Conservation (phyloP, 2,113 vertebrate genomes). For the Lota lota region DNA sequence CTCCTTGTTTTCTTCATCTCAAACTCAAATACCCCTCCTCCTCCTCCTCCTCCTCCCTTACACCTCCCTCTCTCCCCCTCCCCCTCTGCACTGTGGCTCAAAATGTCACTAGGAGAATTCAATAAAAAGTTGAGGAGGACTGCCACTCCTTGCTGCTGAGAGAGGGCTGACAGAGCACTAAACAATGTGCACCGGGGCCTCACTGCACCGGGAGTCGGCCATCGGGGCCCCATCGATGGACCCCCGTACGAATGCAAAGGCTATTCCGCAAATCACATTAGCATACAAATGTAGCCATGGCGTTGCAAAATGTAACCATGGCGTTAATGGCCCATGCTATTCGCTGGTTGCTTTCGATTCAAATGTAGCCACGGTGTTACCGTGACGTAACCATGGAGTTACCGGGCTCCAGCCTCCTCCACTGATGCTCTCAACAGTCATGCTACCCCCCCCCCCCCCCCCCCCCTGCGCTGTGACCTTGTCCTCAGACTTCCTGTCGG, state of each 20-base stretch:
- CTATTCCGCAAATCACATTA: not conserved
- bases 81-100: conserved; percentile 32
- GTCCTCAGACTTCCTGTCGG: too few species aligned
- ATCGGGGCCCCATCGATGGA: not conserved
- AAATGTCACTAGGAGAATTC: conserved; percentile 53
- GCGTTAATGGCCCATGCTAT: too few species aligned
- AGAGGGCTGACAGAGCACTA: conserved; percentile 1
- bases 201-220: not conserved
- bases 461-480: too few species aligned
- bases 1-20: conserved; percentile 58
- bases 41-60: not conserved
- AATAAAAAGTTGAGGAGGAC: conserved; percentile 36
- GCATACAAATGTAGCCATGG: not conserved
- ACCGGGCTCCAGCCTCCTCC: not conserved
- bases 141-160: conserved; percentile 3
- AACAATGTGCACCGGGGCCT: conserved; percentile 11
- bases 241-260: too few species aligned
- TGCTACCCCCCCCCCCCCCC: too few species aligned
- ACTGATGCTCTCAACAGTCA: not conserved
- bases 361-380: too few species aligned
- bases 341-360: too few species aligned
- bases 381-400: not conserved
- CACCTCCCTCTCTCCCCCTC: not conserved
- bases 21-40: not conserved
- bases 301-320: too few species aligned